These are phyloP conservation scores for Heloderma charlesbogerti DNA, from an alignment of 2,113 vertebrate species.

Conservation along the genomic window DNA sequence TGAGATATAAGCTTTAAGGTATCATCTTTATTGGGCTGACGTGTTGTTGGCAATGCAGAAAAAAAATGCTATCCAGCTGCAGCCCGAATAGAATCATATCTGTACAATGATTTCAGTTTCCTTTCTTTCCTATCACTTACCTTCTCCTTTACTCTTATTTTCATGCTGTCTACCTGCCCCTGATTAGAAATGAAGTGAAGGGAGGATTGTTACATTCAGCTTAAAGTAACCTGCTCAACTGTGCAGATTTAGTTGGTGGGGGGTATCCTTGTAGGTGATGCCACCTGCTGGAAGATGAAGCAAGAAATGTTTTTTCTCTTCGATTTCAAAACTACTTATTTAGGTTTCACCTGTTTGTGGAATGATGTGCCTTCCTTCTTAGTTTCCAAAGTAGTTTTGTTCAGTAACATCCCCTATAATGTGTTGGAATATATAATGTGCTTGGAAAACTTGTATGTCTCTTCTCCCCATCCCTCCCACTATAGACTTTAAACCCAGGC, in stretches of 20 bases:
- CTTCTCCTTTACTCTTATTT: neutral
- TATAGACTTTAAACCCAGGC: neutral
- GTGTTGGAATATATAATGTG: neutral
- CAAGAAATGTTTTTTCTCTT: neutral
- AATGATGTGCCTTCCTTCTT: neutral
- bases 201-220: neutral
- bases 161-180: neutral
- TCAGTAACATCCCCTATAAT: neutral
- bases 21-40: neutral
- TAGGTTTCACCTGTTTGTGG: neutral
- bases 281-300: slow-evolving; percentile 60
- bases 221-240: neutral
- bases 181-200: neutral
- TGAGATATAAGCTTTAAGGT: neutral
- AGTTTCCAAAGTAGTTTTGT: neutral
- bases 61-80: neutral
- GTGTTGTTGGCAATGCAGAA: neutral
- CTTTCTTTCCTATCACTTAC: neutral
- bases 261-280: slow-evolving; percentile 50
- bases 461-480: neutral
- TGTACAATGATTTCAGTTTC: neutral
- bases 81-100: neutral
- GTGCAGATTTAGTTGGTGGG: neutral
- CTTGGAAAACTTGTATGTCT: neutral
- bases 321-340: neutral